Evolutionary conservation across 2,113 vertebrate genomes (phyloP).

Genomic region (Rhinolophus ferrumequinum): DNA sequence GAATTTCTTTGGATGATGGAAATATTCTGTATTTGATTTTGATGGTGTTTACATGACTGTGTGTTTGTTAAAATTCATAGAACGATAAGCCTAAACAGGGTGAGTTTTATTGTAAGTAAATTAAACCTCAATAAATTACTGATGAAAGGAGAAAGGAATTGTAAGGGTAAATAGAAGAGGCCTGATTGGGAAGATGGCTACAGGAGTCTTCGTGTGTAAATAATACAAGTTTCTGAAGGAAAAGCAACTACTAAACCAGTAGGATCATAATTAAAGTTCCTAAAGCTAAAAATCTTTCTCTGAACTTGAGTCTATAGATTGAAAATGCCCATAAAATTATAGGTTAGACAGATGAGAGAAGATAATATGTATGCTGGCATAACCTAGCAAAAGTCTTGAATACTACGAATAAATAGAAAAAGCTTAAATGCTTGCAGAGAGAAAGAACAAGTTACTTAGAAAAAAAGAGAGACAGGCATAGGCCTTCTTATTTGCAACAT

Average conservation of each 20-base stretch:
- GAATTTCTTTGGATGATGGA: neutral
- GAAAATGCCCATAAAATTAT: slow-evolving; percentile 32
- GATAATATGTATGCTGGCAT: neutral
- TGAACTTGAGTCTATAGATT: neutral
- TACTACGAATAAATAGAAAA: slow-evolving; percentile 41
- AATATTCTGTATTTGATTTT: neutral
- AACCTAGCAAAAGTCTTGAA: neutral
- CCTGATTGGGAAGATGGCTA: neutral
- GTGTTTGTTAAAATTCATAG: slow-evolving; percentile 15
- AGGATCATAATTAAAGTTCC: neutral
- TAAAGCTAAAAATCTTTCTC: neutral
- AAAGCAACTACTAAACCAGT: neutral
- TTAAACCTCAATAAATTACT: neutral
- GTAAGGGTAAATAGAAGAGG: neutral
- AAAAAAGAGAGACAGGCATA: neutral
- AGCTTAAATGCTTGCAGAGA: slow-evolving; percentile 5
- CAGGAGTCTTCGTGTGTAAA: neutral
- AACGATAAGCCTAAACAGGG: neutral
- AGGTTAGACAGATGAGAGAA: slow-evolving; percentile 10
- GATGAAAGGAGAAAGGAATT: neutral
- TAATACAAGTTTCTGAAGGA: neutral
- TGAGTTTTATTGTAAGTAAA: neutral
- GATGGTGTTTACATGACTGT: neutral
- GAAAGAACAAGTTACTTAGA: neutral
- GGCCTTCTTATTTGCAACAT: neutral